These are phyloP conservation scores for Cyphomyrmex costatus DNA, from an alignment of 1,140 invertebrate species.

Conservation along the genomic window DNA sequence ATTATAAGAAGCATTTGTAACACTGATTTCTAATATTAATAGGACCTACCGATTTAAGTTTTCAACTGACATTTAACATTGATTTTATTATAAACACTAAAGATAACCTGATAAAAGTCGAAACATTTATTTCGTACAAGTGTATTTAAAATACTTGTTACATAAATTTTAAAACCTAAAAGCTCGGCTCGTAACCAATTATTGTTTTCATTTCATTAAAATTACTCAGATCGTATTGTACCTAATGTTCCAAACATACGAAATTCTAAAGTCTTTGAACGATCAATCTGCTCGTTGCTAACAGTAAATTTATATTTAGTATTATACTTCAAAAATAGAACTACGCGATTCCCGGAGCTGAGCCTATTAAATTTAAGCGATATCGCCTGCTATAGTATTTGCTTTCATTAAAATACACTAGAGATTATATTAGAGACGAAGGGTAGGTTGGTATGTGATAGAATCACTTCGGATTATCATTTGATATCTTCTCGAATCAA, in stretches of 20 bases:
- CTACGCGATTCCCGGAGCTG: background rate
- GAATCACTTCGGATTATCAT: background rate
- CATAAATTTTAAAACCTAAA: no score
- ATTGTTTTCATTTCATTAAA: no score
- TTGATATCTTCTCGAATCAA: slow-evolving; percentile 6
- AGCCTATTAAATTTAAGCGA: background rate
- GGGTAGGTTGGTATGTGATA: slow-evolving; percentile 30
- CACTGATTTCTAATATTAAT: no score
- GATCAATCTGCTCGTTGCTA: background rate
- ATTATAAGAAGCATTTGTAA: no score
- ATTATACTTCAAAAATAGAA: slow-evolving; percentile 10
- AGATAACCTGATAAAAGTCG: no score
- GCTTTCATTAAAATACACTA: slow-evolving; percentile 15
- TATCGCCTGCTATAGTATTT: background rate
- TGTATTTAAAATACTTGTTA: no score
- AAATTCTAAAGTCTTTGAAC: background rate
- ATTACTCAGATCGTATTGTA: background rate
- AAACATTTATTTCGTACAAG: no score
- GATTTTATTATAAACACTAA: no score
- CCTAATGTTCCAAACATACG: background rate
- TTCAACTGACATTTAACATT: no score
- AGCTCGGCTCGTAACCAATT: no score
- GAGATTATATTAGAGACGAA: slow-evolving; percentile 32
- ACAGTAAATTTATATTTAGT: background rate
- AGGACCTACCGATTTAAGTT: no score